Conservation (phyloP, 2,888 invertebrate species). For the Syrista parreyssii region DNA sequence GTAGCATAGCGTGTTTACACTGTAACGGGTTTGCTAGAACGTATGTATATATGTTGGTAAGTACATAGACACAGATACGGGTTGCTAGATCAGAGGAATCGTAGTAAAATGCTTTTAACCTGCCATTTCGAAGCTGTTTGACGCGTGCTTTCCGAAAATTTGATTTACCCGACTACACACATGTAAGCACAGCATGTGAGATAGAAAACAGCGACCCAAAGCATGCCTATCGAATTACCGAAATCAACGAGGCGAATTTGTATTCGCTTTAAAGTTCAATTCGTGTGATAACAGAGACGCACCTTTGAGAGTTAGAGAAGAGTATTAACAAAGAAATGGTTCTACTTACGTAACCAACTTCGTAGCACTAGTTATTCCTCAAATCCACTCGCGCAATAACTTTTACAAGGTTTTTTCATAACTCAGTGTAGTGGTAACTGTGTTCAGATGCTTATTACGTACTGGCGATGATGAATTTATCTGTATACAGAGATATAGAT, state of each 20-base stretch:
- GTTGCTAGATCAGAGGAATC: not conserved
- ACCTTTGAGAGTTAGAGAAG: not conserved
- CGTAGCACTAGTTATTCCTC: not conserved
- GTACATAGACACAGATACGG: not conserved
- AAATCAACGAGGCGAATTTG: not conserved
- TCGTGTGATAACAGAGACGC: not conserved
- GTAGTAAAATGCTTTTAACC: not conserved
- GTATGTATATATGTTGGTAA: not conserved
- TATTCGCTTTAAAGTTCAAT: not conserved
- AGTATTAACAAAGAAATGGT: not conserved
- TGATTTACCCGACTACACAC: not conserved
- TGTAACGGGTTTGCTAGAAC: not conserved
- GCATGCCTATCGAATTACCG: not conserved
- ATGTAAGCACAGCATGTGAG: not conserved
- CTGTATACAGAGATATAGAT: not conserved
- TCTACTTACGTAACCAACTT: not conserved
- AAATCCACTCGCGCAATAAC: not conserved
- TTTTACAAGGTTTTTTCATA: not conserved
- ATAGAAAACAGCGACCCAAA: not conserved
- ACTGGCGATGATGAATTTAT: not conserved
- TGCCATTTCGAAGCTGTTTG: not conserved
- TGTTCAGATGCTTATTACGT: not conserved
- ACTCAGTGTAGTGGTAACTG: not conserved
- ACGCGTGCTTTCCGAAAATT: not conserved
- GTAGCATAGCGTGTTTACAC: not conserved